These are phyloP conservation scores for Pseudanteris insignis DNA, from an alignment of 2,888 invertebrate genomes.

Conservation along the genomic window DNA sequence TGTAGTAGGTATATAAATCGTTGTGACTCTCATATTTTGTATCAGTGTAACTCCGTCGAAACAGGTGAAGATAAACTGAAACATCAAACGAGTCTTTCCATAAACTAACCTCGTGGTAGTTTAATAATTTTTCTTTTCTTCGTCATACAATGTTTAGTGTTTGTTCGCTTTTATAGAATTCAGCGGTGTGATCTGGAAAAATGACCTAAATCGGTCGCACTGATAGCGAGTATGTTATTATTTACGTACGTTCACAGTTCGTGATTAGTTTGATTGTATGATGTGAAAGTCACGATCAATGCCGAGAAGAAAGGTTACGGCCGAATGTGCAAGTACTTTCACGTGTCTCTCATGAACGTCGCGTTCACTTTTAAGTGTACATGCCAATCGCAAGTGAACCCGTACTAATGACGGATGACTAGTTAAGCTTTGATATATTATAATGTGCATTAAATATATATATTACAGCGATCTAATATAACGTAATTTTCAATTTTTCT, in stretches of 20 bases:
- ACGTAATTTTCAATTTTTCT: not conserved
- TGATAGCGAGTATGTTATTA: constrained; percentile 30
- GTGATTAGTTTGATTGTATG: constrained; percentile 43
- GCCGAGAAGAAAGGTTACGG: constrained; percentile 53
- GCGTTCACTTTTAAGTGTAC: constrained; percentile 34
- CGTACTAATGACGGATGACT: constrained; percentile 18
- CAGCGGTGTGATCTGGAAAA: constrained; percentile 3
- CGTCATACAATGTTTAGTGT: no score
- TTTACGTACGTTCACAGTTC: constrained; percentile 36
- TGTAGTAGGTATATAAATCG: no score
- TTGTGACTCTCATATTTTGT: no score
- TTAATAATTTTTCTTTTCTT: no score
- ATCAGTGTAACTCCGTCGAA: no score
- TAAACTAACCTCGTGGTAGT: no score
- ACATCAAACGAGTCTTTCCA: no score
- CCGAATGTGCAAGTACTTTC: constrained; percentile 54
- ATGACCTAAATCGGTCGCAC: constrained; percentile 14
- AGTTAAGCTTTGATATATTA: constrained; percentile 15
- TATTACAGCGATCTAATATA: not conserved
- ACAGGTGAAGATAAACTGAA: no score
- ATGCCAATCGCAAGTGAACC: constrained; percentile 37
- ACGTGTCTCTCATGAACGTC: constrained; percentile 50
- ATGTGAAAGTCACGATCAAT: constrained; percentile 47
- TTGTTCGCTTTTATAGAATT: no score
- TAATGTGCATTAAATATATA: constrained; percentile 8